A percentile compares a stretch with the other conserved stretches of the same genome.
phyloP scores from a whole-genome alignment of 2,888 invertebrate genomes.

The Autographa pulchrina region DNA sequence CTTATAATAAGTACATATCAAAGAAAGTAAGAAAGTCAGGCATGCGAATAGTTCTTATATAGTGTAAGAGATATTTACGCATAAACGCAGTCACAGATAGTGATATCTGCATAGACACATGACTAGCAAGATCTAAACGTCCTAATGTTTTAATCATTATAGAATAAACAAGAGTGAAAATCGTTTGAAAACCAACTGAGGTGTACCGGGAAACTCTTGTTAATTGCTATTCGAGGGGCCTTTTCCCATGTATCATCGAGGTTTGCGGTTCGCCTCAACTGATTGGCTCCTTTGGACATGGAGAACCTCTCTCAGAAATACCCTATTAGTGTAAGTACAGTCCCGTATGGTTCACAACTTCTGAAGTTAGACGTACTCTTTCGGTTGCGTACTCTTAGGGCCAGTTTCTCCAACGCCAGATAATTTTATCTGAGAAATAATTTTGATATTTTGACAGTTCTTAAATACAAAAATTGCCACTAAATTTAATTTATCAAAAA shows the following conservation, averaged over 20 bases:
- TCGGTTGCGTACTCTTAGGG: no score
- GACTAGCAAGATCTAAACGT: conserved; percentile 33
- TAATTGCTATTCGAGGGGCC: conserved; percentile 39
- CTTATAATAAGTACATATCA: conserved; percentile 29
- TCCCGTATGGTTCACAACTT: conserved; percentile 33
- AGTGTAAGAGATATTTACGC: conserved; percentile 33
- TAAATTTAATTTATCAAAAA: no score
- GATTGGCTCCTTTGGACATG: conserved; percentile 32
- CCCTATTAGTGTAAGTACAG: conserved; percentile 45
- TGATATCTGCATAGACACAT: conserved; percentile 45
- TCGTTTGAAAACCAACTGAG: conserved; percentile 28
- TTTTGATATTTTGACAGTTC: no score
- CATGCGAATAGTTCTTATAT: conserved; percentile 42
- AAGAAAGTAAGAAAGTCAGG: conserved; percentile 35
- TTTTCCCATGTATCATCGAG: conserved; percentile 31
- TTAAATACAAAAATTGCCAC: no score
- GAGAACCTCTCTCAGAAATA: conserved; percentile 19
- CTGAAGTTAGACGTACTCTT: background rate
- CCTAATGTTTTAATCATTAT: conserved; percentile 53
- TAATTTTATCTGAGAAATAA: no score
- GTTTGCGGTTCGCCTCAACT: conserved; percentile 44
- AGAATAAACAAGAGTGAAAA: conserved; percentile 43
- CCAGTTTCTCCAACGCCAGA: no score
- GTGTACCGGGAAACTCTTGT: conserved; percentile 35
- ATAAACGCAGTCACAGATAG: conserved; percentile 17